phyloP scores from a whole-genome alignment of 2,797 vertebrate species.

The Amblyraja radiata region DNA sequence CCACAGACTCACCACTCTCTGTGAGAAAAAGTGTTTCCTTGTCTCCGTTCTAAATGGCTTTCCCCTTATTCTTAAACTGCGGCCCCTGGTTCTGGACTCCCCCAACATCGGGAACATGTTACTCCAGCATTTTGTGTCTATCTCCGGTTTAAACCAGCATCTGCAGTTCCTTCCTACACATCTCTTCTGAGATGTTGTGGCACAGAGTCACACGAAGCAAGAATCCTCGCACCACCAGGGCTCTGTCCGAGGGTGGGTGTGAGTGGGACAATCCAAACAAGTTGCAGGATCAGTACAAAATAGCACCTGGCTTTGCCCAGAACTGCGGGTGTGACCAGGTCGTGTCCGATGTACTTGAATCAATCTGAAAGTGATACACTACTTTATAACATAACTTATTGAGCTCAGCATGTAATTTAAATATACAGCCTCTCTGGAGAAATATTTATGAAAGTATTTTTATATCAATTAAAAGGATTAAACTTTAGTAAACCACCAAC shows the following conservation, averaged over 20 bases:
- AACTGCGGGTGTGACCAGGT: neutral
- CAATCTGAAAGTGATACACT: neutral
- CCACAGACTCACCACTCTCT: no score
- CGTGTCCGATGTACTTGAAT: neutral
- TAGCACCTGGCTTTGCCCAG: neutral
- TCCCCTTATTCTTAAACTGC: no score
- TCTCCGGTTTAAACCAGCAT: no score
- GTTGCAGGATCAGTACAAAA: no score
- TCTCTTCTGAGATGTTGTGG: neutral
- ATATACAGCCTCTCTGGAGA: neutral
- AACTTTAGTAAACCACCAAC: neutral
- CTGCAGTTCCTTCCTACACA: no score
- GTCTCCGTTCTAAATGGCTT: no score
- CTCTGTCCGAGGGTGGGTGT: neutral
- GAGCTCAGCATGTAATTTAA: slow-evolving; percentile 31
- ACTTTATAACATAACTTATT: slow-evolving; percentile 24
- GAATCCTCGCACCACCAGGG: no score
- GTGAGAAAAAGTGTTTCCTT: no score
- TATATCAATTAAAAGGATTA: slow-evolving; percentile 24
- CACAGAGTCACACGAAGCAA: neutral
- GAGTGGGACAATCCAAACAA: neutral
- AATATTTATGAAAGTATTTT: slow-evolving; percentile 38
- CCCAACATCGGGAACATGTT: no score
- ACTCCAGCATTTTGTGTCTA: no score
- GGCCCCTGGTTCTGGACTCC: no score